Evolutionary conservation across 2,113 vertebrate species (phyloP).

Genomic region (Brachirus orientalis): DNA sequence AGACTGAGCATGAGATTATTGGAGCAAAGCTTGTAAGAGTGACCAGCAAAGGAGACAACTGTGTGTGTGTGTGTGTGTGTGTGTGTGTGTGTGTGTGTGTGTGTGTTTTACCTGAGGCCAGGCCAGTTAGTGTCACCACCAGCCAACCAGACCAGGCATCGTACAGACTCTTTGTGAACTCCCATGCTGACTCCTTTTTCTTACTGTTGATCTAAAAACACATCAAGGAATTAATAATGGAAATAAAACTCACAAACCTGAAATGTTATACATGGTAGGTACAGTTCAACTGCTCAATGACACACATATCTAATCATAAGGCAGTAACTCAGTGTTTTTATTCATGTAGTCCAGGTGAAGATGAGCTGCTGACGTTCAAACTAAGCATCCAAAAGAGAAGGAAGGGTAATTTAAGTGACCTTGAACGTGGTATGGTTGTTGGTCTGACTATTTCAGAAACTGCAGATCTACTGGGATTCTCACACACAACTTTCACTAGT

Average conservation of each 20-base stretch:
- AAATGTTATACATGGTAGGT: not conserved
- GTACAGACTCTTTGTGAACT: conserved; percentile 96
- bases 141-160: conserved; percentile 99
- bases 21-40: conserved; percentile 52
- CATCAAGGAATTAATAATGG: conserved; percentile 4
- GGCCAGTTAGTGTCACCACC: conserved; percentile 94
- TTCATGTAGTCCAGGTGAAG: no score
- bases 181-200: conserved; percentile 98
- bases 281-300: no score
- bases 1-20: conserved; percentile 20
- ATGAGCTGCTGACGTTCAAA: no score
- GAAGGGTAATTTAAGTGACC: no score
- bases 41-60: conserved; percentile 18
- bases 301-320: no score
- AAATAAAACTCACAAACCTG: not conserved
- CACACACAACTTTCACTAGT: no score
- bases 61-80: not conserved
- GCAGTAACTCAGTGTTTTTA: no score
- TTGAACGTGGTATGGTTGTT: no score
- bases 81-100: not conserved
- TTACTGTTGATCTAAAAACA: conserved; percentile 95
- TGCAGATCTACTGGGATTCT: no score
- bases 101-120: conserved; percentile 90
- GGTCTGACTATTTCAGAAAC: no score
- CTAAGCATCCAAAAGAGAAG: no score